Evolutionary conservation across 1,140 invertebrate species (phyloP), one percentile per base, ranked within the genome.

Genomic region (Drosophila asahinai): DNA sequence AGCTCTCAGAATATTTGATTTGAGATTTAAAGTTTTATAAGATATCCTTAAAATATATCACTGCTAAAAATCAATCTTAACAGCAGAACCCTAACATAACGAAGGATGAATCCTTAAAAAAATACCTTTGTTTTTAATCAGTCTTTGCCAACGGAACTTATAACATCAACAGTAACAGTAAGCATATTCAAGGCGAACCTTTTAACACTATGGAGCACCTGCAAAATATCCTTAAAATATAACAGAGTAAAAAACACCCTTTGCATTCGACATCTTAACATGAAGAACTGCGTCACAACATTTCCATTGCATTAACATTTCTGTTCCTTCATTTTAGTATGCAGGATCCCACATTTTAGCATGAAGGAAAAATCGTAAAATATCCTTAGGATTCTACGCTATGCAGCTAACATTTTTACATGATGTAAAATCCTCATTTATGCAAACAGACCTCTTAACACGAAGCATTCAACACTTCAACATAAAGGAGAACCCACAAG

Each of bases 221-320:
- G 9, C 17, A 22, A 43, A 8, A 27, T 27, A 52, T 42, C 17
- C 9, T 42, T 62, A 36, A 36, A 36, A 36, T 11, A 11, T 3
- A 12, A 11, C 9, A 11, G 33, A 36, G 11, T 36, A 36, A 36
- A 36, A 36, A 36, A 36, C 3, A 30, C 22, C 8, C 36, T 0
- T 57, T 25, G 14, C 36, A 57, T 38, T 65, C 52, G 19, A 22
- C 14, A 14, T 42, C 38, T n/a, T 57, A 70, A 70, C 43, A 62
- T 11, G 33, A 11, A 11, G 3, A 33, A 9, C 30, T 33, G 9
- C 8, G 19, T 3, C 9, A 36, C 33, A 36, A 36, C 9, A 36
- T 36, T 11, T 36, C 33, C 9, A 12, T 11, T 4, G 0, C 12
- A 36, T 4, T 11, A n/a, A 19, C 19, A 19, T 19, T 19, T 19